Base-by-base conservation (phyloP, 2,113 vertebrate genomes). In the Calidris pygmaea region DNA sequence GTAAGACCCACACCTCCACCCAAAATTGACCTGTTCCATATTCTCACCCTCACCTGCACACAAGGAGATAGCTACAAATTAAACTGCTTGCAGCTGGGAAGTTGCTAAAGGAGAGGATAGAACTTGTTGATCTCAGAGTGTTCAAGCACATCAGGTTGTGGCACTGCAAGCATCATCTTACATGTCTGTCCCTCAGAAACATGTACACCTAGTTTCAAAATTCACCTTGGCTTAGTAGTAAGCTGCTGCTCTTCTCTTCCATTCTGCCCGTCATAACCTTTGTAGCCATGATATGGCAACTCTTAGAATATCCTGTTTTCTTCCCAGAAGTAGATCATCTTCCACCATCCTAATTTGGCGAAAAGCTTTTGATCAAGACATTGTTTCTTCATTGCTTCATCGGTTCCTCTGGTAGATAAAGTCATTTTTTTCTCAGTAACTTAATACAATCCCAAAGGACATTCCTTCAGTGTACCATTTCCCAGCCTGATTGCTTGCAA, bases 101-200 rank as follows among this genome's bases (percentile, higher is more conserved):
- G 14, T 32, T 79, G 41, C 50, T 43, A 24, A 67, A 92, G 52
- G 22, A 90, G 52, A 81, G n/a, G 47, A n/a, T 15, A 53, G 30
- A 84, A 47, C 19, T 37, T 67, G 43, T 34, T 84, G 56, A 34
- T 72, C 27, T 52, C 34, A 18, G 17, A 18, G 17, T 6, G 5
- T 59, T 86, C 21, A 29, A 76, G 34, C 41, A 74, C 24, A 32
- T 80, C 26, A 19, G 20, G 34, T 77, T 14, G 66, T 80, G 47
- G 5, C 50, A n/a, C 29, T 14, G 14, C 16, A 58, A 9, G 9
- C 39, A 21, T 16, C 12, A 2, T 3, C 0, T 18, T 37, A 26
- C 1, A 5, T 4, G 0, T 50, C 50, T 63, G 15, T 60, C 47
- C 68, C 26, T 67, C 55, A 53, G 76, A 73, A 84, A 84, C 32